phyloP scores from a whole-genome alignment of 1,140 invertebrate species.

The Panulirus ornatus region DNA sequence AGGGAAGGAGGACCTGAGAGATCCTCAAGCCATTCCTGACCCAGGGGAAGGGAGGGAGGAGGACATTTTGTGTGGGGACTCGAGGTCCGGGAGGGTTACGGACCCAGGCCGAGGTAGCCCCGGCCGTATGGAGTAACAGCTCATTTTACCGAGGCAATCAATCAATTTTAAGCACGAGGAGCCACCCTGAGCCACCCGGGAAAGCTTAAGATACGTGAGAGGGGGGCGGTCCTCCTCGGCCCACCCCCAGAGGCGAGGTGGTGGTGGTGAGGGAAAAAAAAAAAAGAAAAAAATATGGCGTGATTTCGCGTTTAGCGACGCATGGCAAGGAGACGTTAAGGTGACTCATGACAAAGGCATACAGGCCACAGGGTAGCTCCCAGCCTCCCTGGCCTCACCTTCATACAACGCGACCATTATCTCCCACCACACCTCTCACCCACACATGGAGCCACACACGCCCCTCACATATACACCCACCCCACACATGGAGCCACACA shows the following conservation, averaged over 20 bases:
- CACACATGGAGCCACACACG: too few species aligned
- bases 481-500: too few species aligned
- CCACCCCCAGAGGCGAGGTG: too few species aligned
- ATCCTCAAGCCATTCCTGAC: background rate
- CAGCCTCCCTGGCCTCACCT: too few species aligned
- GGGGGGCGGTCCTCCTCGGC: too few species aligned
- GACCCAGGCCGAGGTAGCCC: conserved; percentile 11
- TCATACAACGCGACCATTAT: too few species aligned
- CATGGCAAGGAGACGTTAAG: conserved; percentile 18
- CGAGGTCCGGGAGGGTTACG: background rate
- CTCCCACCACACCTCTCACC: too few species aligned
- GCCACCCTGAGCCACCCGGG: background rate
- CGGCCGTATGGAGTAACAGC: conserved; percentile 1
- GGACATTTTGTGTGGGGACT: background rate
- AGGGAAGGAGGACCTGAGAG: background rate
- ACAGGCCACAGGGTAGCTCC: background rate
- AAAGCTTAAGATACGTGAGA: background rate
- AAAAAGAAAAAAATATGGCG: background rate
- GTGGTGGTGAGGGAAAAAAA: background rate
- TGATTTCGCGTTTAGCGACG: background rate
- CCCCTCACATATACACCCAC: too few species aligned
- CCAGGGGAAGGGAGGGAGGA: background rate
- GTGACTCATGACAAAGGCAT: conserved; percentile 39
- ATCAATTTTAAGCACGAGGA: background rate
- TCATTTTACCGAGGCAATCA: conserved; percentile 16